Percentiles rank a stretch among this genome's conserved stretches.
phyloP scores from a whole-genome alignment of 1,140 invertebrate species.

The Cecropterus lyciades region DNA sequence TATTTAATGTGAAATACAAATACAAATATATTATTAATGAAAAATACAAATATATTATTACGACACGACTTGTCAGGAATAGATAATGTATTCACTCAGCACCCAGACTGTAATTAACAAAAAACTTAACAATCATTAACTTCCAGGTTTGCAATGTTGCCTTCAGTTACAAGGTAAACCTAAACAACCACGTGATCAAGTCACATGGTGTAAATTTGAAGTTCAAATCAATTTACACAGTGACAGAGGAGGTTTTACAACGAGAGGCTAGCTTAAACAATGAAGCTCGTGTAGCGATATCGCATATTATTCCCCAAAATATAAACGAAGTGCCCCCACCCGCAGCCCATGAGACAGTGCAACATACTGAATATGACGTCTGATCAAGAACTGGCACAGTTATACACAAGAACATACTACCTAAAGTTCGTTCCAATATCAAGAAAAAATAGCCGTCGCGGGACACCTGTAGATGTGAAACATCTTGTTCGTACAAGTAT shows the following conservation, averaged over 20 bases:
- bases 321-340: constrained; percentile 57
- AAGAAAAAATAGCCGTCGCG: too few species aligned
- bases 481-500: too few species aligned
- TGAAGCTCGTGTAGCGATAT: constrained; percentile 62
- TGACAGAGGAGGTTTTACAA: constrained; percentile 73
- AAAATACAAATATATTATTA: too few species aligned
- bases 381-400: constrained; percentile 30
- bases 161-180: constrained; percentile 81
- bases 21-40: too few species aligned
- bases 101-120: too few species aligned
- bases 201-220: constrained; percentile 77
- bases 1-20: too few species aligned
- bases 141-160: constrained; percentile 79
- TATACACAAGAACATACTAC: constrained; percentile 17
- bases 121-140: too few species aligned
- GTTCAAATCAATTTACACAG: constrained; percentile 78
- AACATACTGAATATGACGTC: constrained; percentile 42
- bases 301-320: constrained; percentile 64
- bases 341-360: constrained; percentile 65
- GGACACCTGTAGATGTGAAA: too few species aligned
- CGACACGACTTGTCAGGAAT: too few species aligned
- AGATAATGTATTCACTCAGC: too few species aligned
- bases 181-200: constrained; percentile 80
- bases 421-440: not conserved
- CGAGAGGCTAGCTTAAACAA: constrained; percentile 64